Conservation (phyloP, 2,113 vertebrate genomes). For the Potamarius usumacintae region DNA sequence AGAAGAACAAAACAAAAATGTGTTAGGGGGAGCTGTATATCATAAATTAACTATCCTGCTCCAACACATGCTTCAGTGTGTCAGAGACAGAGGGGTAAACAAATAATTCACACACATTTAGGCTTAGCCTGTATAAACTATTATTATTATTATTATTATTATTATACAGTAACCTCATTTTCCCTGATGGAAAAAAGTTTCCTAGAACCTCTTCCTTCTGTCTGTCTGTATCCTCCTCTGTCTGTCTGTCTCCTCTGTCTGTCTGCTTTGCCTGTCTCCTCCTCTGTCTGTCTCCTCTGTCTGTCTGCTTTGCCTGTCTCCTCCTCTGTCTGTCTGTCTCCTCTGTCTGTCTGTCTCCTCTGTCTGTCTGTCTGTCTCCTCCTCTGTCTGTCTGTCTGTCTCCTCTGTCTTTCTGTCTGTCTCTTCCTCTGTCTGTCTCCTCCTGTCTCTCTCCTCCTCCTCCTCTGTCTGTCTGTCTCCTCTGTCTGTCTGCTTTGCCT, state of each 20-base stretch:
- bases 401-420: conserved; percentile 24
- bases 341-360: conserved; percentile 26
- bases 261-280: background rate
- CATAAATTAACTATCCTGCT: background rate
- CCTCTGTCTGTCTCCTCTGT: conserved; percentile 6
- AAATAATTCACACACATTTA: conserved; percentile 10
- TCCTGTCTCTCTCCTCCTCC: background rate
- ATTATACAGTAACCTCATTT: background rate
- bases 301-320: conserved; percentile 33
- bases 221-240: background rate
- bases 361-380: background rate
- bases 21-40: background rate
- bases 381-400: conserved; percentile 23
- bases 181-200: no score
- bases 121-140: background rate
- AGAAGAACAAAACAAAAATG: background rate
- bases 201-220: background rate
- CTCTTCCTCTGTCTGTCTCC: background rate
- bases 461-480: background rate
- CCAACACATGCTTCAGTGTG: background rate
- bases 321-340: conserved; percentile 26
- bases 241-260: background rate
- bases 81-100: conserved; percentile 19
- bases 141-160: background rate
- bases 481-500: background rate